phyloP scores from a whole-genome alignment of 2,113 vertebrate genomes.

The Vombatus ursinus region DNA sequence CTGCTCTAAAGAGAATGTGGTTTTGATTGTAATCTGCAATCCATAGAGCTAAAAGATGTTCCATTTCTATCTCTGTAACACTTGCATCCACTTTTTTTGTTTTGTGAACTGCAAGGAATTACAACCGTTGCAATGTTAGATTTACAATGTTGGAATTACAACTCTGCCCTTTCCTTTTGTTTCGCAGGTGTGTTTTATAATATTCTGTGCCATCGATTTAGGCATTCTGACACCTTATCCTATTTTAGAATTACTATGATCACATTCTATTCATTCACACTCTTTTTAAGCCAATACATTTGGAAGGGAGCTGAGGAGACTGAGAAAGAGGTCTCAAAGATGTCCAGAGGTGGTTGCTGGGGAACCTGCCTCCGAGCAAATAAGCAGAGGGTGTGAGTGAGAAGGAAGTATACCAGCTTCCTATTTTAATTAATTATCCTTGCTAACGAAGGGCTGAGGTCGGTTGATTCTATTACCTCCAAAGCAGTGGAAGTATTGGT shows the following conservation, averaged over 20 bases:
- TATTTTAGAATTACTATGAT: neutral
- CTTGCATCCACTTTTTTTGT: neutral
- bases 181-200: neutral
- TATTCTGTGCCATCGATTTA: neutral
- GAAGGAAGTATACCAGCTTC: neutral
- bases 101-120: neutral
- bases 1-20: neutral
- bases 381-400: neutral
- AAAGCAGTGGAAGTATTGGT: neutral
- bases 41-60: neutral
- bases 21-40: neutral
- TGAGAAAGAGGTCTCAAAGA: neutral
- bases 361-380: neutral
- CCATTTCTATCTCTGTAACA: neutral
- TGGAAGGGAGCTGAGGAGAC: neutral
- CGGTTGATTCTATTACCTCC: neutral
- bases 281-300: neutral
- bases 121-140: neutral
- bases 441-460: neutral
- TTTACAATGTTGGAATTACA: neutral
- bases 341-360: neutral
- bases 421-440: neutral
- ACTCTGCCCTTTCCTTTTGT: neutral
- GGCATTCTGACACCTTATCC: neutral
- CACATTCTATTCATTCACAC: neutral